phyloP scores from a whole-genome alignment of 2,888 invertebrate genomes.

The Tortrix viridana region DNA sequence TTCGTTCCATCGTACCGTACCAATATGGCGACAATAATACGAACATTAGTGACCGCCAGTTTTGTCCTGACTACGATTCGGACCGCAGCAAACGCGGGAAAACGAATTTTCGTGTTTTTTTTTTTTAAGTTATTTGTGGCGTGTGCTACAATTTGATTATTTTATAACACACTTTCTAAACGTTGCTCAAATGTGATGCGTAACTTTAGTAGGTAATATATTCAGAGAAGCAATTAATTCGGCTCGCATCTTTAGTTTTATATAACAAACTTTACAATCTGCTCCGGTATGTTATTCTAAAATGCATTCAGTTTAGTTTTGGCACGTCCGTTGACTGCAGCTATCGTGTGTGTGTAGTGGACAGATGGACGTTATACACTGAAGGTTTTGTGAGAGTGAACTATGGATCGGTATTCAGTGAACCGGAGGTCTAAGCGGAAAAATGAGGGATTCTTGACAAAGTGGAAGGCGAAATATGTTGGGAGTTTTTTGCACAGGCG shows the following conservation, averaged over 20 bases:
- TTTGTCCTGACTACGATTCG: constrained; percentile 68
- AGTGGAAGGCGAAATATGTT: constrained; percentile 71
- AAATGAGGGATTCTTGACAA: constrained; percentile 68
- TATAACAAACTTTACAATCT: constrained; percentile 67
- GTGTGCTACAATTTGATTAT: constrained; percentile 42
- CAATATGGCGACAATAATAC: constrained; percentile 73
- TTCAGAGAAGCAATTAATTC: constrained; percentile 67
- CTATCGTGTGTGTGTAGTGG: constrained; percentile 59
- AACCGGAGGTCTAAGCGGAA: constrained; percentile 70
- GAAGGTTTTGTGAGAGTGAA: constrained; percentile 51
- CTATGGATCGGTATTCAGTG: constrained; percentile 73
- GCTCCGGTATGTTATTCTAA: constrained; percentile 59
- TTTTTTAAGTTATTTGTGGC: constrained; percentile 42
- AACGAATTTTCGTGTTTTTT: constrained; percentile 36
- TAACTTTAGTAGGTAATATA: constrained; percentile 48
- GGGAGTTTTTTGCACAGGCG: constrained; percentile 61
- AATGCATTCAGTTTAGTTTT: constrained; percentile 72
- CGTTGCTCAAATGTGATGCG: constrained; percentile 40
- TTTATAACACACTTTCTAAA: constrained; percentile 57
- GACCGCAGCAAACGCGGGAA: constrained; percentile 44
- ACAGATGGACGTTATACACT: constrained; percentile 49
- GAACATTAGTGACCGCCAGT: constrained; percentile 68
- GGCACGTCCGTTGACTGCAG: constrained; percentile 56
- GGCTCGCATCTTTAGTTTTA: constrained; percentile 70
- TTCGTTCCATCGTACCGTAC: constrained; percentile 82